Evolutionary conservation across 2,113 vertebrate species (phyloP), one percentile per base, ranked within the genome.

Genomic region (Machaerirhynchus nigripectus): DNA sequence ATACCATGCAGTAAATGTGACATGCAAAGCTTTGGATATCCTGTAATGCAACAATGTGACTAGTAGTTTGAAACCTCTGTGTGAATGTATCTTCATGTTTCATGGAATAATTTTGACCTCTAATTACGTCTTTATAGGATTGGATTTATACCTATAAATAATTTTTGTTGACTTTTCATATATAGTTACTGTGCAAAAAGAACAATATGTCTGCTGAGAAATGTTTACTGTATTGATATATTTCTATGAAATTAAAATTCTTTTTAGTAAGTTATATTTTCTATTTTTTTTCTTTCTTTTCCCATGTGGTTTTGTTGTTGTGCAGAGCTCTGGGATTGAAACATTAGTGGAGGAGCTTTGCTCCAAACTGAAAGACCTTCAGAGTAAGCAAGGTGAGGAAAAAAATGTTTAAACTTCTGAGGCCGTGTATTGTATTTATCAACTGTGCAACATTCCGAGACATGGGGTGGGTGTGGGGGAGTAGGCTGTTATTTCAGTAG

Each of bases 291-390:
- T 21, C 4, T 8, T n/a, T 44, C n/a, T 27, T 46, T 10, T 0
- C 19, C 6, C 12, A 2, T 3, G 1, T 89, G 56, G 1, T 78
- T 95, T 65, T 96, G 14, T 89, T 96, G 15, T 77, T 28, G 1
- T 67, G 18, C 98, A 99, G 99, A 99, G 99, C 98, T 99, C 99
- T 97, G 99, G 99, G 76, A 99, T 99, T 89, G 99, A 99, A 98
- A 99, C 98, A 12, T 97, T 99, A 96, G 99, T 99, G 97, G 99
- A 99, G 97, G 99, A 99, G 98, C 99, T 99, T 97, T 99, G 99
- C 98, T 99, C 99, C 97, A 99, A 99, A 96, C 98, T 99, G 93
- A 99, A 99, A 97, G 99, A 99, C 97, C 98, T 99, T 97, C 99
- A 99, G 98, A 99, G 98, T 94, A 98, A 99, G 97, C 99, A 99